Evolutionary conservation across 2,888 invertebrate species (phyloP).

Genomic region (Tineola bisselliella): DNA sequence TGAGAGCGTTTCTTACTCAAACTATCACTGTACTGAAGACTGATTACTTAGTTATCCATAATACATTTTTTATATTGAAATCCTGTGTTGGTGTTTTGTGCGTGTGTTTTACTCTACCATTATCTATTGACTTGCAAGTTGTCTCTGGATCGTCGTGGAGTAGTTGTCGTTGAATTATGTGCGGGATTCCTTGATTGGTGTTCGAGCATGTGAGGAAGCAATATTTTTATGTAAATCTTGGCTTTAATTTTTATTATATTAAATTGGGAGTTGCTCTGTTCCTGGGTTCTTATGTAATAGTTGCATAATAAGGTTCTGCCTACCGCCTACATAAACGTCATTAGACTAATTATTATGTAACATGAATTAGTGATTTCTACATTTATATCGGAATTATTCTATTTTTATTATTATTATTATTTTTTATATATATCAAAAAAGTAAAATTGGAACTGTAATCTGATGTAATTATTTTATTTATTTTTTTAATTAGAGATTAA

Average conservation of each 20-base stretch:
- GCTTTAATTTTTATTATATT: neutral
- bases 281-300: constrained; percentile 62
- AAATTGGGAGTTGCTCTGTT: constrained; percentile 41
- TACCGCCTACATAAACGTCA: constrained; percentile 67
- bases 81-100: neutral
- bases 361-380: constrained; percentile 25
- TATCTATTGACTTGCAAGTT: neutral
- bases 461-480: neutral
- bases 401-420: no score
- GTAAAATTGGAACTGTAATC: neutral
- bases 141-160: neutral
- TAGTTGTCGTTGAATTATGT: no score
- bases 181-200: no score
- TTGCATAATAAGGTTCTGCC: constrained; percentile 53
- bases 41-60: constrained; percentile 7
- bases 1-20: neutral
- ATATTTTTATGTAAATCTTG: neutral
- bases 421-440: neutral
- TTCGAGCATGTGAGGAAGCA: neutral
- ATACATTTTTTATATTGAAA: neutral
- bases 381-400: constrained; percentile 1
- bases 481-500: neutral
- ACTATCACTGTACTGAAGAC: neutral
- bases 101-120: neutral
- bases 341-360: constrained; percentile 60